Base-by-base conservation (phyloP, 2,888 invertebrate genomes). In the Tyria jacobaeae region DNA sequence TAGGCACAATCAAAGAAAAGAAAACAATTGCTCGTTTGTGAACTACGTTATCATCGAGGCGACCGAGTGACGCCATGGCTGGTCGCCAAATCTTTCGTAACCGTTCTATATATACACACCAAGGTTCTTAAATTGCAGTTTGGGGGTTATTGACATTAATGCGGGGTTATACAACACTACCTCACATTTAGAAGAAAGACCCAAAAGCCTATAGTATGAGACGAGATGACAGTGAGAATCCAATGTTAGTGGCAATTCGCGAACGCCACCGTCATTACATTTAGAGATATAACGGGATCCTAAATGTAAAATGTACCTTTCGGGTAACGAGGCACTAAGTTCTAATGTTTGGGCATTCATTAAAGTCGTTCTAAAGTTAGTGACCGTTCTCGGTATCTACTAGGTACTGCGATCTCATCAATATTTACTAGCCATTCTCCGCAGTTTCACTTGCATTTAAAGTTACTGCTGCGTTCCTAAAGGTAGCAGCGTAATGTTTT, bases 61-160 rank as follows among this genome's bases (percentile, higher is more conserved):
- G 83, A 80, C 76, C 77, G 81, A 74, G 71, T 79, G 76, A 78
- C 80, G 76, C 76, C 76, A 84, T 91, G 93, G 93, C 90, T 73
- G 66, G 66, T 79, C 82, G 92, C 93, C 93, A 93, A 90, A 79
- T 85, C 84, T 92, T 91, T 92, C 91, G 89, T 88, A 92, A 92
- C 83, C 69, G 78, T 76, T 87, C 88, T 92, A 92, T 86, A 88
- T 90, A 86, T 91, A 89, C 77, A 71, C 82, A 82, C 87, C 91
- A 92, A 92, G 92, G 92, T 91, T 91, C 85, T 85, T 85, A 85
- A 85, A 84, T 87, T 88, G 89, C 88, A 89, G 88, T 92, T 92
- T 90, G 89, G 88, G 81, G 93, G 93, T 94, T 92, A 93, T 92
- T 94, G 93, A 94, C 94, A 89, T 90, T 87, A 87, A 79, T 81